Evolutionary conservation across 2,797 vertebrate species (phyloP), one percentile per base, ranked within the genome.

Genomic region (Acanthurus leucopareius): DNA sequence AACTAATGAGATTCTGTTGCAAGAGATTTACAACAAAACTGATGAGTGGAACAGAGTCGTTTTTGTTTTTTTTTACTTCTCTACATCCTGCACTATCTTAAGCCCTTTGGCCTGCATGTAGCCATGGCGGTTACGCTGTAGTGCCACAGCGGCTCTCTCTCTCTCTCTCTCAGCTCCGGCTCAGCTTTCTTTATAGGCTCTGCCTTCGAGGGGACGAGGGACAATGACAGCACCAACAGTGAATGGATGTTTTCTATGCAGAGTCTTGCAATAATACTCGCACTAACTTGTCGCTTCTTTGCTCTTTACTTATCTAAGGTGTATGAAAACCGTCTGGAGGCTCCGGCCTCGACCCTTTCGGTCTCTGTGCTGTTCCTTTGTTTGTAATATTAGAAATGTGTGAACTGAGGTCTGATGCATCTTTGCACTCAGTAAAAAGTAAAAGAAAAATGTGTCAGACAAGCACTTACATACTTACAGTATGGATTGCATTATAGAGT

Each of bases 91-190:
- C 75, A 83, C 79, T 86, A 85, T 58, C 48, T 84, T 71, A 47
- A 80, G 74, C 76, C 70, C 74, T 57, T 45, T 80, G 74, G 77
- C 77, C 76, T 78, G 38, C 76, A 68, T 66, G 61, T 68, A 45
- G 83, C 81, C 88, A 71, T 66, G 16, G 81, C 10, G 79, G 79
- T 82, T 84, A 87, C 78, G 78, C 83, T 61, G 64, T 84, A 87
- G 85, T 86, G 79, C 85, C 73, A 80, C 38, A 80, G 73, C 0
- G 35, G n/a, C 35, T 63, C 56, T 69, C 73, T 63, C 56, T 69
- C 73, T 73, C 69, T 64, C 67, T 70, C 19, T 71, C 80, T 75
- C 81, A 48, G 13, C 16, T 56, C 70, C 8, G 73, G 75, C 83
- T 85, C 67, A 75, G 80, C 80, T 82, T 19, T 52, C 62, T 44